A percentile compares a stretch with the other conserved stretches of the same genome.
Evolutionary conservation across 2,888 invertebrate genomes (phyloP).

Genomic region (Camptogramma bilineatum): DNA sequence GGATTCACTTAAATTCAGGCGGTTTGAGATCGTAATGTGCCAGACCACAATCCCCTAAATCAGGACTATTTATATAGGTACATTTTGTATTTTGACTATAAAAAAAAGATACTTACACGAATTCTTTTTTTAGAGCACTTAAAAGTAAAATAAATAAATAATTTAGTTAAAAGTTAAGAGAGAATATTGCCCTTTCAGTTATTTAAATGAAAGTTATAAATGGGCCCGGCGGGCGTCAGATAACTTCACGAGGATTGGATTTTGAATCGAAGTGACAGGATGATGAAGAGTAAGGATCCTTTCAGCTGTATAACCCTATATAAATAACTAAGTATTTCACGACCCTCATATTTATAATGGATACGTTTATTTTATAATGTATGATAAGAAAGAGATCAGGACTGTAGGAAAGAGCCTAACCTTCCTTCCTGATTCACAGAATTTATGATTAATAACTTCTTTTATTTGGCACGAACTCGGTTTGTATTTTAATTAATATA

Average conservation of each 20-base stretch:
- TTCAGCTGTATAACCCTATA: constrained; percentile 26
- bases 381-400: background rate
- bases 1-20: too few species aligned
- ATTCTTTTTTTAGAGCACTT: background rate
- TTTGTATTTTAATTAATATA: too few species aligned
- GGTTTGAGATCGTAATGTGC: too few species aligned
- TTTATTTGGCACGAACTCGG: too few species aligned
- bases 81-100: too few species aligned
- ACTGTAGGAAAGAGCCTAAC: too few species aligned
- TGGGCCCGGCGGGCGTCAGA: constrained; percentile 49
- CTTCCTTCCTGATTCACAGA: too few species aligned
- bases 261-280: constrained; percentile 61
- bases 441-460: too few species aligned
- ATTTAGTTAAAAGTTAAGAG: constrained; percentile 1
- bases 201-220: constrained; percentile 50
- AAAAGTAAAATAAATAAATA: constrained; percentile 1
- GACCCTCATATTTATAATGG: constrained; percentile 16
- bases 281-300: constrained; percentile 58
- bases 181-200: constrained; percentile 14
- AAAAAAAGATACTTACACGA: too few species aligned
- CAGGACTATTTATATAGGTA: too few species aligned
- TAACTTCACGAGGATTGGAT: constrained; percentile 53
- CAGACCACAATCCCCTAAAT: too few species aligned
- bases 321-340: background rate
- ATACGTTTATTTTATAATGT: background rate